Base-by-base conservation (phyloP, 2,888 invertebrate species). In the Euspilapteryx auroguttella region DNA sequence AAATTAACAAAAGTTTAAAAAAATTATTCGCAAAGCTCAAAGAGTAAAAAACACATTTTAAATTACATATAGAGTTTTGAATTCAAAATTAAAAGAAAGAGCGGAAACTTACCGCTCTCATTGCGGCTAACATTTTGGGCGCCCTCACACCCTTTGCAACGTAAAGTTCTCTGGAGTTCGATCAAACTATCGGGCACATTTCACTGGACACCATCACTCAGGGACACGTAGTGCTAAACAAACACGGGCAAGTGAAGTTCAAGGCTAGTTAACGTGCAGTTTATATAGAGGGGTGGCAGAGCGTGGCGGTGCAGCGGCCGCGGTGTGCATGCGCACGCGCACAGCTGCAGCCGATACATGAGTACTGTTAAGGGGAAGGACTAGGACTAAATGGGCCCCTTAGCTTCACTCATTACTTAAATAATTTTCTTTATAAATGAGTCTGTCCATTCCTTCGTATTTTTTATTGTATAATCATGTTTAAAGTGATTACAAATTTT, bases 161-260 rank as follows among this genome's bases (percentile, higher is more conserved):
- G 7, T 9, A 31, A 26, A 15, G 15, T 25, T 21, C 30, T 17
- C 12, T 26, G 11, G 10, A 27, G n/a, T n/a, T n/a, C n/a, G n/a
- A n/a, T n/a, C n/a, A n/a, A 28, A 28, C 28, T 28, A 14, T 24
- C 26, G 17, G 3, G 11, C 17, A 26, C 30, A 25, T 21, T 23
- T 11, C 26, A 21, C 22, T 8, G 12, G 15, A 31, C 24, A 27
- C 25, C 25, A 30, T 8, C 26, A 17, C 24, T 2, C 24, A 24
- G 14, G n/a, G n/a, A n/a, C n/a, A n/a, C n/a, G n/a, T n/a, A n/a
- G n/a, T n/a, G n/a, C n/a, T n/a, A n/a, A n/a, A n/a, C n/a, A n/a
- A n/a, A n/a, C n/a, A n/a, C n/a, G n/a, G n/a, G n/a, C n/a, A n/a
- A 75, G 54, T 76, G 73, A 69, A 71, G 76, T 76, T 76, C 76